Evolutionary conservation across 2,113 vertebrate genomes (phyloP).

Genomic region (Heteronetta atricapilla): DNA sequence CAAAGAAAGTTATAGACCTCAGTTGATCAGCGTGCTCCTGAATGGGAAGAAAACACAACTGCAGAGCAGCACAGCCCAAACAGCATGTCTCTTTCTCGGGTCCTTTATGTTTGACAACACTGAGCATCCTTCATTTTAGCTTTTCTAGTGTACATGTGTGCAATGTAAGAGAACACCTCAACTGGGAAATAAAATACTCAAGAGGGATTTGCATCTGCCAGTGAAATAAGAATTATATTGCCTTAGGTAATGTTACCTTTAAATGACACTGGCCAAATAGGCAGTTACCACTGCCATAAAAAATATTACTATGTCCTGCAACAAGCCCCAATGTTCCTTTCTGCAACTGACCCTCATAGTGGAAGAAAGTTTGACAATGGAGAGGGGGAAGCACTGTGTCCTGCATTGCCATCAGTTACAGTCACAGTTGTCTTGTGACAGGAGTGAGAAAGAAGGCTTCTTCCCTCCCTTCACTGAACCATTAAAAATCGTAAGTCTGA

Average conservation of each 20-base stretch:
- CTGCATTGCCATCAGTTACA: neutral
- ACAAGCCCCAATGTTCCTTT: neutral
- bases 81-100: rapidly evolving
- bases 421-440: rapidly evolving
- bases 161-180: rapidly evolving
- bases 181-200: neutral
- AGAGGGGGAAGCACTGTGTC: neutral
- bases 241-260: neutral
- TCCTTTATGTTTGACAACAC: neutral
- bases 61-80: neutral
- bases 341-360: neutral
- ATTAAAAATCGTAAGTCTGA: neutral
- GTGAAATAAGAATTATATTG: neutral
- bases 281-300: rapidly evolving
- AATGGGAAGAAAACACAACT: neutral
- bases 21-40: neutral
- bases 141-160: rapidly evolving
- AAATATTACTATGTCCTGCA: neutral
- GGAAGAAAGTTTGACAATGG: neutral
- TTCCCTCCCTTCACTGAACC: neutral
- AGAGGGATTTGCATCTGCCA: neutral
- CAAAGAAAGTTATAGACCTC: neutral
- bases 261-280: neutral
- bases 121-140: rapidly evolving
- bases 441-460: rapidly evolving